Evolutionary conservation across 2,888 invertebrate species (phyloP), one percentile per base, ranked within the genome.

Genomic region (Uloborus plumipes): DNA sequence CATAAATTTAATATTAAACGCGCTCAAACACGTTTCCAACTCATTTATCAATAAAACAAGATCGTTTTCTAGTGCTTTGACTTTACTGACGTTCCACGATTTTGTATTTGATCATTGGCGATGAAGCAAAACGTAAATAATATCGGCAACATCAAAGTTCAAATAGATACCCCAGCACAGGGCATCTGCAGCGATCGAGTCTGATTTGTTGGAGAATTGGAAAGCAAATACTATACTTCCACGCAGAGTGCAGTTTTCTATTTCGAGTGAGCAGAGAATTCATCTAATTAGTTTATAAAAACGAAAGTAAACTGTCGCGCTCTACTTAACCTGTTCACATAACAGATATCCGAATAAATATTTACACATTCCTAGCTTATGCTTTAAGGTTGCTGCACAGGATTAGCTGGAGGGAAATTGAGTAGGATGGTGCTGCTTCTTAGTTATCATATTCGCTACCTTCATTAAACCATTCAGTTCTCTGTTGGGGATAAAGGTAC

Each of bases 371-470:
- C 55, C 16, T 55, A 18, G n/a, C 15, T 14, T 55, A 55, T 55
- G 20, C 18, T 18, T 18, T 55, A 55, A 18, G 7, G 55, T 55
- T 18, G 11, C 55, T n/a, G 18, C 18, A 4, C 2, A 55, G 16
- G 20, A n/a, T 55, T 55, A 55, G 55, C 55, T 20, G 20, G 18
- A 16, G 55, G 55, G 18, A 55, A 55, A 55, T 55, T 55, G 55
- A 9, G 55, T 55, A 55, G 55, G 15, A 55, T 55, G n/a, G 55
- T 20, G n/a, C 9, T n/a, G 18, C 55, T 18, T 55, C 55, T 55
- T 55, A 55, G n/a, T 55, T 55, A 55, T 55, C 55, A 55, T 55
- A 55, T 55, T 55, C 55, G 20, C n/a, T 9, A 55, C 55, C 55
- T 55, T 55, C 55, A 55, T 55, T 55, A 55, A 55, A 18, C 16